Base-by-base conservation (phyloP, 2,113 vertebrate genomes). In the Piprites chloris region DNA sequence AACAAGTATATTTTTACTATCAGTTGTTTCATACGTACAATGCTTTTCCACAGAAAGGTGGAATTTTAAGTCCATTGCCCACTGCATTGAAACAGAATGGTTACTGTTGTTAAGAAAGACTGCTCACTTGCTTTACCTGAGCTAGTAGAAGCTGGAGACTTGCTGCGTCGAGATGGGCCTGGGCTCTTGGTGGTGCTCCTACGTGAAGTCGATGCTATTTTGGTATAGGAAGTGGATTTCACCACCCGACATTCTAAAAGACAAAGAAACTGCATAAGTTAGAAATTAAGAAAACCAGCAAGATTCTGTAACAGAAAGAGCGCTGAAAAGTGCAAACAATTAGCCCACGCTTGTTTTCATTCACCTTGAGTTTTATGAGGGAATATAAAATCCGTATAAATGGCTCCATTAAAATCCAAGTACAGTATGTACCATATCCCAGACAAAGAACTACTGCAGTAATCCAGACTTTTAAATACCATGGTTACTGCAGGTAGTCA, bases 191-290 rank as follows among this genome's bases (percentile, higher is more conserved):
- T 99, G 66, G 98, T 98, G 90, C 98, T 98, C 68, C 98, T 98
- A 83, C 99, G 98, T 32, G 98, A 98, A 42, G 98, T 93, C 0
- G 98, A 97, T 68, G 99, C 99, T 89, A 99, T 98, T 86, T 99
- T 99, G 93, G 99, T 99, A 91, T 99, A 99, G 9, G 99, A 99
- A 80, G 98, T 98, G 58, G 99, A 99, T 97, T 99, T 99, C 91
- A 99, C 98, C 96, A 99, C 98, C 33, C 99, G 98, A 98, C 99
- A 99, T 96, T 99, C 99, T 99, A 93, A 95, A 97, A 94, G 89
- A 97, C 33, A 95, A 95, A 80, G 65, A 96, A 93, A 95, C 42
- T 30, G 28, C 46, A 20, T 76, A 83, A 65, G 16, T 98, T 96
- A 97, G 72, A 53, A 93, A 56, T 92, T 76, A 88, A 85, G 82